phyloP scores from a whole-genome alignment of 2,113 vertebrate genomes.

The Ictalurus furcatus region DNA sequence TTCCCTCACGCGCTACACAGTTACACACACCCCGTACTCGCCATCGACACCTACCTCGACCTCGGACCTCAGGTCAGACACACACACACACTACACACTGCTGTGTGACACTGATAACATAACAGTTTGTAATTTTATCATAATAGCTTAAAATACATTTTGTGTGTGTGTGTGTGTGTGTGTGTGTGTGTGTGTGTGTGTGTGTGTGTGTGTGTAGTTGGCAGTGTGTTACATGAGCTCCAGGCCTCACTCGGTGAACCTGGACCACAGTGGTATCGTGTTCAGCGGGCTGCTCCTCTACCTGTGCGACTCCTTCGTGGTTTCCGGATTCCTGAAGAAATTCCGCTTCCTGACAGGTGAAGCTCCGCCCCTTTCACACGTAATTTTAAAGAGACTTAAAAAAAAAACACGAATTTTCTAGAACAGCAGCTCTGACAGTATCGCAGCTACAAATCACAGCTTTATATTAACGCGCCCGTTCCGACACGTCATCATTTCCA shows the following conservation, averaged over 20 bases:
- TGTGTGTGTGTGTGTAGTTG: slow-evolving; percentile 72
- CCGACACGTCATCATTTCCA: background rate
- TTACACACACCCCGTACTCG: slow-evolving; percentile 86
- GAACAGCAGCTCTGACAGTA: background rate
- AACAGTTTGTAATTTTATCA: background rate
- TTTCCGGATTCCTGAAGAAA: slow-evolving; percentile 89
- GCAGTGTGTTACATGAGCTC: slow-evolving; percentile 92
- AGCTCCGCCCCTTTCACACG: background rate
- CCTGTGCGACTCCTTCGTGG: slow-evolving; percentile 95
- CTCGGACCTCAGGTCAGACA: slow-evolving; percentile 86
- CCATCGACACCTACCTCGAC: slow-evolving; percentile 96
- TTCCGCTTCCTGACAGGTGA: slow-evolving; percentile 96
- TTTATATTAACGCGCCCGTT: background rate
- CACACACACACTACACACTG: background rate
- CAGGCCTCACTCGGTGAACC: slow-evolving; percentile 91
- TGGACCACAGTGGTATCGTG: slow-evolving; percentile 84
- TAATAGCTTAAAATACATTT: background rate
- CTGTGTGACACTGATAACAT: background rate
- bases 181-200: slow-evolving; percentile 8
- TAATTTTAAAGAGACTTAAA: too few relatives aligned
- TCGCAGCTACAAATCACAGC: too few relatives aligned
- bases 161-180: slow-evolving; percentile 6
- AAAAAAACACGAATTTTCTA: background rate
- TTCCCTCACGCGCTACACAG: slow-evolving; percentile 90
- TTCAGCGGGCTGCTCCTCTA: slow-evolving; percentile 97